Evolutionary conservation across 2,797 vertebrate genomes (phyloP), one percentile per base, ranked within the genome.

Genomic region (Salmo trutta): DNA sequence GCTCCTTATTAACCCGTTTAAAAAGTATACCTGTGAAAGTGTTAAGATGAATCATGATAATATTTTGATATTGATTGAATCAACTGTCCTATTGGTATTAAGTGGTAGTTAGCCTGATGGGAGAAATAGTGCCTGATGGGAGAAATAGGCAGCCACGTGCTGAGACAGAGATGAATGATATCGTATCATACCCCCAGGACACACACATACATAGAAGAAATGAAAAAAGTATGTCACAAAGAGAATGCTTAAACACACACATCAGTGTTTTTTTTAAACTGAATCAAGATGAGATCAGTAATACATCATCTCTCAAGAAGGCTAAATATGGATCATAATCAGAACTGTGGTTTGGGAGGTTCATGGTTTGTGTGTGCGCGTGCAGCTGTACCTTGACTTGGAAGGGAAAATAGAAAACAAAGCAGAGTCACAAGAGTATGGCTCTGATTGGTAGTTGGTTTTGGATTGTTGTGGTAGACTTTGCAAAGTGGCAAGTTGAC

Each of bases 111-210:
- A n/a, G 90, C 83, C 75, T 77, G 82, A 90, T 90, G 84, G 88
- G 87, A 71, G 77, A 75, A 56, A 67, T 47, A 86, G 81, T n/a
- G 90, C 83, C 75, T 77, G 82, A 90, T 90, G 84, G 88, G 87
- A 71, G 77, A 75, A 56, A 67, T 47, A 86, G 81, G 78, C 83
- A 79, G 77, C 79, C 84, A 81, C 77, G 53, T 79, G 88, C 83
- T 84, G 54, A 5, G 3, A 75, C 56, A 59, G 56, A n/a, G n/a
- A n/a, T 19, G 0, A n/a, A 59, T n/a, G 24, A 65, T 81, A 83
- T 83, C 17, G 87, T 87, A 84, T 85, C 85, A 79, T 85, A 71
- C 21, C 78, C 85, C 73, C 62, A 36, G 79, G 90, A 85, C 77
- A 81, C 76, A 67, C 69, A 71, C 5, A 67, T 73, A 80, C 47